A percentile compares a stretch with the other conserved stretches of the same genome.
Conservation (phyloP, 2,888 invertebrate species). For the Diaprepes abbreviatus region DNA sequence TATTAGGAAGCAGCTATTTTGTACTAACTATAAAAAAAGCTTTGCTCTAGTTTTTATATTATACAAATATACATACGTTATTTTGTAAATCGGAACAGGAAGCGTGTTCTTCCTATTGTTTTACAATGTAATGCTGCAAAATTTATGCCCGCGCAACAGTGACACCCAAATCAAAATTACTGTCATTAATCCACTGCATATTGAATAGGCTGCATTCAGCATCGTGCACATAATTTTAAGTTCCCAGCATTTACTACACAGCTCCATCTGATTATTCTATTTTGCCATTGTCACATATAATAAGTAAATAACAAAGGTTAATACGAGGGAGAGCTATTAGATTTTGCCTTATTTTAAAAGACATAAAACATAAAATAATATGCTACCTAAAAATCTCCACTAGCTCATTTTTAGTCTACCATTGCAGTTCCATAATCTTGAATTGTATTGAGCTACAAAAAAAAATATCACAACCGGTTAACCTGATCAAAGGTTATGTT, state of each 20-base stretch:
- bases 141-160: neutral
- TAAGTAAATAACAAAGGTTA: neutral
- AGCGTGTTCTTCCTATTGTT: neutral
- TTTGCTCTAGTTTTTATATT: too few relatives aligned
- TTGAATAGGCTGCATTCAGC: neutral
- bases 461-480: too few relatives aligned
- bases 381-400: too few relatives aligned
- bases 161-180: slow-evolving; percentile 13
- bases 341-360: too few relatives aligned
- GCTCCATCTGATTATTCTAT: slow-evolving; percentile 9
- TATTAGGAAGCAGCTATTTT: too few relatives aligned
- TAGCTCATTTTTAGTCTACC: too few relatives aligned
- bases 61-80: neutral
- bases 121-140: neutral
- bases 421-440: too few relatives aligned
- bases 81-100: slow-evolving; percentile 8
- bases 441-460: too few relatives aligned
- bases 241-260: neutral
- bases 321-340: neutral
- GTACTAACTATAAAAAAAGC: too few relatives aligned
- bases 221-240: neutral
- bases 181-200: slow-evolving; percentile 13
- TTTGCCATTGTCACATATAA: slow-evolving; percentile 2
- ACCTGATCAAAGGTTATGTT: too few relatives aligned
- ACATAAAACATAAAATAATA: too few relatives aligned